phyloP scores from a whole-genome alignment of 2,888 invertebrate species.

The Eupithecia insigniata region DNA sequence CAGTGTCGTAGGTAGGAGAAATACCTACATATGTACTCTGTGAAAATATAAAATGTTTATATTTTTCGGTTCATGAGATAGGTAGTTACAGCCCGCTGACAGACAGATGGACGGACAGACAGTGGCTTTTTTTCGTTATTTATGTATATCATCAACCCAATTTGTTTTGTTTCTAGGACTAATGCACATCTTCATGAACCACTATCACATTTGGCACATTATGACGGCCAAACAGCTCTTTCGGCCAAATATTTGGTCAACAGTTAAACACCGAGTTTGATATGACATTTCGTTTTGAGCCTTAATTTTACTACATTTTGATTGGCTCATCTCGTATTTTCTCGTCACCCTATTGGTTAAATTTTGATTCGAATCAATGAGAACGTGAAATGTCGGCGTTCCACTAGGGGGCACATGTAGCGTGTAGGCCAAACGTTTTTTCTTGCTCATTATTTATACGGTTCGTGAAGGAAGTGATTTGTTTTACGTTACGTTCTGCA shows the following conservation, averaged over 20 bases:
- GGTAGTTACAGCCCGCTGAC: too few species aligned
- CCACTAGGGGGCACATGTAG: slow-evolving; percentile 59
- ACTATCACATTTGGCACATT: slow-evolving; percentile 50
- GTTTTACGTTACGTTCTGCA: slow-evolving; percentile 70
- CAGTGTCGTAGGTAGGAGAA: too few species aligned
- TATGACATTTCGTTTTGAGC: slow-evolving; percentile 49
- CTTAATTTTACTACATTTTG: background rate
- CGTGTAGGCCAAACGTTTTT: slow-evolving; percentile 75
- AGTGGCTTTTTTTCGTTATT: too few species aligned
- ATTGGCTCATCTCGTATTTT: slow-evolving; percentile 47
- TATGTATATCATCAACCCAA: too few species aligned
- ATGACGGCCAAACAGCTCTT: slow-evolving; percentile 46
- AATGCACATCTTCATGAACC: background rate
- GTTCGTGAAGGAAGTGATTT: slow-evolving; percentile 67
- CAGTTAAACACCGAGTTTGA: slow-evolving; percentile 61
- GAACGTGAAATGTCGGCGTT: slow-evolving; percentile 69
- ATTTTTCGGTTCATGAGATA: too few species aligned
- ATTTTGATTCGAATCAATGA: slow-evolving; percentile 40
- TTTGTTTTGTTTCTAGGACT: background rate
- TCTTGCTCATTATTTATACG: slow-evolving; percentile 69
- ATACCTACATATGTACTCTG: too few species aligned
- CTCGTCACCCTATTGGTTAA: slow-evolving; percentile 47
- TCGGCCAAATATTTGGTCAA: slow-evolving; percentile 62
- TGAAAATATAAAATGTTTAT: too few species aligned
- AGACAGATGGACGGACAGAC: too few species aligned